Conservation (phyloP, 2,888 invertebrate species). For the Gastracanthus pulcherrimus region DNA sequence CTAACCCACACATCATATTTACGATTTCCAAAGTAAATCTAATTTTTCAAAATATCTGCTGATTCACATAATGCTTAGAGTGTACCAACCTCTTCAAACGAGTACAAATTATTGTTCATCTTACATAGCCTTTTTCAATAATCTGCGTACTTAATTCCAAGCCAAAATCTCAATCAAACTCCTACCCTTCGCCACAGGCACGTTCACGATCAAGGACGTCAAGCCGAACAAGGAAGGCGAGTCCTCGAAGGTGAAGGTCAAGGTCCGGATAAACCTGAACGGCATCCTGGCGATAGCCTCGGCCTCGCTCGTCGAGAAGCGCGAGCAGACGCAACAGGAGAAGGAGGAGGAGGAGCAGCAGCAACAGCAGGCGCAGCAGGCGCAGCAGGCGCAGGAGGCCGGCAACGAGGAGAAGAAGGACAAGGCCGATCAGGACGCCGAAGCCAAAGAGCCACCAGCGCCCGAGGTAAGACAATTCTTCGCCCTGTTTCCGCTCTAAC, state of each 20-base stretch:
- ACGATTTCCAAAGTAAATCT: too few species aligned
- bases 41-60: too few species aligned
- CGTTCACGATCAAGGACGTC: constrained; percentile 89
- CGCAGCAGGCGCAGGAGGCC: constrained; percentile 65
- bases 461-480: constrained; percentile 74
- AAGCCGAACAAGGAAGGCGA: constrained; percentile 93
- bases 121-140: too few species aligned
- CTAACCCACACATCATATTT: too few species aligned
- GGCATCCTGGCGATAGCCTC: constrained; percentile 94
- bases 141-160: too few species aligned
- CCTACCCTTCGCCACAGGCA: too few species aligned
- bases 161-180: too few species aligned
- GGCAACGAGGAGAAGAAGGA: constrained; percentile 71
- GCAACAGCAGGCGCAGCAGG: constrained; percentile 66
- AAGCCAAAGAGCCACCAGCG: constrained; percentile 73
- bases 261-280: constrained; percentile 95
- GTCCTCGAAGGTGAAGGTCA: constrained; percentile 96
- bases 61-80: too few species aligned
- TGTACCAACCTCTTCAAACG: too few species aligned
- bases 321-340: constrained; percentile 74
- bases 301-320: constrained; percentile 89
- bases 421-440: constrained; percentile 74
- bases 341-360: constrained; percentile 75
- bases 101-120: too few species aligned
- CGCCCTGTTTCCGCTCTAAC: too few species aligned